Evolutionary conservation across 2,888 invertebrate species (phyloP), one percentile per base, ranked within the genome.

Genomic region (Tigriopus californicus): DNA sequence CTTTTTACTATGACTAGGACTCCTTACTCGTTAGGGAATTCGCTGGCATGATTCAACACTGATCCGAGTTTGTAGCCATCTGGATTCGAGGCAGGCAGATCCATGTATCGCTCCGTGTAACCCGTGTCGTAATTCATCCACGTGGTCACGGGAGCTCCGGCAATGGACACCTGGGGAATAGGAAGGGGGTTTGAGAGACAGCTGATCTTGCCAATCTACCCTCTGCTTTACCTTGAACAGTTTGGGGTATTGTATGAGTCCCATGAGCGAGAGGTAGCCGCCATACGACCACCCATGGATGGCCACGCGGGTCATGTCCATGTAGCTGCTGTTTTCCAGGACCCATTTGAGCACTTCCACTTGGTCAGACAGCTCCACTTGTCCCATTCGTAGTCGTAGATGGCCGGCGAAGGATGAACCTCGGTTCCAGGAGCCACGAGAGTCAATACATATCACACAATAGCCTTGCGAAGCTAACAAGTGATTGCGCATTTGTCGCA

Each of bases 221-320:
- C 13, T 41, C 13, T 13, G 13, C 11, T 11, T 49, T n/a, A 53
- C 83, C 76, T 91, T 91, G 74, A 95, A 97, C 62, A 92, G 76
- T 67, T 91, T 83, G 0, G 94, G 90, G 68, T 88, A 81, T 64
- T 92, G 90, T 62, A 88, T 87, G 49, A 98, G 75, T 1, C 88
- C 94, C 80, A 95, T 87, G 33, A 98, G 78, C 62, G 94, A 89
- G 42, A 98, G 77, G 74, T 97, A 98, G 33, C 97, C 98, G 76
- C 97, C 98, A 69, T 98, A 99, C 48, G 95, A 95, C 95, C 97
- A 98, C 1, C 98, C 98, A 69, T 92, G 91, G 65, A 98, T 88
- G 1, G 90, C 95, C 13, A 99, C 82, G 52, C 97, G 77, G 65
- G 79, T 79, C 77, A 92, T 78, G 70, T 99, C 98, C 62, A 99